These are phyloP conservation scores for Parnassius orleans DNA, from an alignment of 2,888 invertebrate genomes.

Conservation along the genomic window DNA sequence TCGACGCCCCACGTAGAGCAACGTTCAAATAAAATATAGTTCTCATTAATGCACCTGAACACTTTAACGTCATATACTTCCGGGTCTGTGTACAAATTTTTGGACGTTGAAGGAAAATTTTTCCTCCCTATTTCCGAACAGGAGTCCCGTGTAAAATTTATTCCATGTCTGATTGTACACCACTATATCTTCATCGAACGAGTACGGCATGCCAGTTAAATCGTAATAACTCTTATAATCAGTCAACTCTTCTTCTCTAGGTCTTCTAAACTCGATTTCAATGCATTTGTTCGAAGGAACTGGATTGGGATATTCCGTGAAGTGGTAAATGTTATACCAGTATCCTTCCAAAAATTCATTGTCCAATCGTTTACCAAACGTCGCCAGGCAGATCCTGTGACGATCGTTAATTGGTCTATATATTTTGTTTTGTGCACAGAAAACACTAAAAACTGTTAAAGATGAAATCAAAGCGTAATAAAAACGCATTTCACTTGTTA, in stretches of 20 bases:
- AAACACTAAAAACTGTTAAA: too few species aligned
- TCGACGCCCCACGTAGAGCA: background rate
- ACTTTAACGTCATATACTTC: background rate
- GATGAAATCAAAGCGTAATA: too few species aligned
- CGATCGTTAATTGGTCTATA: too few species aligned
- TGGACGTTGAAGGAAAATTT: constrained; percentile 4
- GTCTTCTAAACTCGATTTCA: background rate
- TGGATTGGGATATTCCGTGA: background rate
- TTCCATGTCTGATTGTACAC: background rate
- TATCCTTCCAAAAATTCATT: background rate
- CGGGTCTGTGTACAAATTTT: background rate
- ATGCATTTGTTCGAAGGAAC: background rate
- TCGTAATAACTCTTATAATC: background rate
- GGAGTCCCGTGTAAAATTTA: background rate
- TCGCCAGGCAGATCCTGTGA: constrained; percentile 4
- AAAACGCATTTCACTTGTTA: too few species aligned
- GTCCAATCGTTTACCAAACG: background rate
- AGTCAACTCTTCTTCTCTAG: background rate
- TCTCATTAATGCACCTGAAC: background rate
- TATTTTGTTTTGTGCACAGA: too few species aligned
- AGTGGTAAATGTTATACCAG: constrained; percentile 11
- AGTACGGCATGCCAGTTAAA: constrained; percentile 11
- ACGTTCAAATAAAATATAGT: constrained; percentile 1
- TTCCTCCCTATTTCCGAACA: constrained; percentile 4
- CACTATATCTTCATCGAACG: constrained; percentile 6